Conservation (phyloP, 2,113 vertebrate genomes). For the Colinus virginianus region DNA sequence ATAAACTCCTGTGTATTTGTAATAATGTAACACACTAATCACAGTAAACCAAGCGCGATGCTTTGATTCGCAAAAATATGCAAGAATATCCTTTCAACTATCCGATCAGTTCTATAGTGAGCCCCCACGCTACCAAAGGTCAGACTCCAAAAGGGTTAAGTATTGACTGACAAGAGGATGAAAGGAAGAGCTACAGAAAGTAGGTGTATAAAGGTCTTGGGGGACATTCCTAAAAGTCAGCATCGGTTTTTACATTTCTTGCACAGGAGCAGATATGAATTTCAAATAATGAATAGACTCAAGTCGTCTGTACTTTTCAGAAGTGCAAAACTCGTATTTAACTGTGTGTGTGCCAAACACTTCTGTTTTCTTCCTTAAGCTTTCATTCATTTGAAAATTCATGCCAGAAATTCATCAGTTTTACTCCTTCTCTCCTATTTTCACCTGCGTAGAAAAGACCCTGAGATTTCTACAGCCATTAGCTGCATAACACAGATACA, state of each 20-base stretch:
- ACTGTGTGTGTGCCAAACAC: neutral
- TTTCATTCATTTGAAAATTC: neutral
- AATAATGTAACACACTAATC: constrained; percentile 18
- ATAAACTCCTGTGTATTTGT: neutral
- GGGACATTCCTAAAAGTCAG: constrained; percentile 63
- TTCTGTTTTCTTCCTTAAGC: neutral
- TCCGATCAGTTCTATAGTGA: neutral
- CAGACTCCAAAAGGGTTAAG: constrained; percentile 64
- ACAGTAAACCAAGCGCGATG: neutral
- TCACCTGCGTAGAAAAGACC: neutral
- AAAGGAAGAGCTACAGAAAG: constrained; percentile 53
- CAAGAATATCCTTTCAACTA: constrained; percentile 50
- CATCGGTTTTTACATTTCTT: constrained; percentile 51
- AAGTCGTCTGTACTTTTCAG: neutral
- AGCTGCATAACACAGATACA: neutral
- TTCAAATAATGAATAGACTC: constrained; percentile 16
- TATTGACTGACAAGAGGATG: constrained; percentile 68
- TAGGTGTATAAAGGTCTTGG: constrained; percentile 56
- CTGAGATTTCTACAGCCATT: neutral
- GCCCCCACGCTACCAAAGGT: constrained; percentile 23
- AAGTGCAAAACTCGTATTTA: constrained; percentile 31
- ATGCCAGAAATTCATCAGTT: neutral
- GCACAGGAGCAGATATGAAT: constrained; percentile 36
- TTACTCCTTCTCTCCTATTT: neutral
- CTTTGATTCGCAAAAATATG: constrained; percentile 59